phyloP scores from a whole-genome alignment of 2,797 vertebrate species.

The Thripadectes ignobilis region DNA sequence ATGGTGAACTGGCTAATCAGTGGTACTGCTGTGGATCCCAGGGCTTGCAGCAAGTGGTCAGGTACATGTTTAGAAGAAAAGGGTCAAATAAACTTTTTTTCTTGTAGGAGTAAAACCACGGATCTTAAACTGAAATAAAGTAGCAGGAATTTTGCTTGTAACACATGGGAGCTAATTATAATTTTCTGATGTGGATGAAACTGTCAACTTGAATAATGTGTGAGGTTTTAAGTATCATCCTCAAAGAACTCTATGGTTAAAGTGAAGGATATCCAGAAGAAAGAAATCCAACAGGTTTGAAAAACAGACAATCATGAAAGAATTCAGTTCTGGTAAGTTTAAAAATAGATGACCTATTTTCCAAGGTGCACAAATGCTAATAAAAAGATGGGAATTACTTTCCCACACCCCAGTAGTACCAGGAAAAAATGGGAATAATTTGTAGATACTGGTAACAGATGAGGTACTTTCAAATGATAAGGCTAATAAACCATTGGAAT shows the following conservation, averaged over 20 bases:
- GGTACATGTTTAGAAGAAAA: background rate
- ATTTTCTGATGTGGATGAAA: background rate
- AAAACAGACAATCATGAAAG: background rate
- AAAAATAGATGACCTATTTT: background rate
- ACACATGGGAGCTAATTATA: background rate
- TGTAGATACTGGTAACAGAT: background rate
- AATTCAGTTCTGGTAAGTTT: background rate
- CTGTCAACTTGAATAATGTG: background rate
- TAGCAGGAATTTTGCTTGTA: background rate
- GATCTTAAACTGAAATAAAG: background rate
- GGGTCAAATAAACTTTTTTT: background rate
- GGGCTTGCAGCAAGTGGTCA: background rate
- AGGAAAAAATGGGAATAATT: background rate
- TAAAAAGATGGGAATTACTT: background rate
- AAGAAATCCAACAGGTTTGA: background rate
- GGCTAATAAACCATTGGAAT: background rate
- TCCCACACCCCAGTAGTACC: rapidly evolving
- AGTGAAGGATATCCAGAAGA: background rate
- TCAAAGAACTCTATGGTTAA: background rate
- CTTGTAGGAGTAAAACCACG: background rate
- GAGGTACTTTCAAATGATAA: background rate
- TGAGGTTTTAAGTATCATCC: background rate
- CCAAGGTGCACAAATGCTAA: background rate
- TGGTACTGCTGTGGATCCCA: background rate
- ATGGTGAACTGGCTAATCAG: background rate